Conservation (phyloP, 2,888 invertebrate genomes). For the Aphelenchoides bicaudatus region DNA sequence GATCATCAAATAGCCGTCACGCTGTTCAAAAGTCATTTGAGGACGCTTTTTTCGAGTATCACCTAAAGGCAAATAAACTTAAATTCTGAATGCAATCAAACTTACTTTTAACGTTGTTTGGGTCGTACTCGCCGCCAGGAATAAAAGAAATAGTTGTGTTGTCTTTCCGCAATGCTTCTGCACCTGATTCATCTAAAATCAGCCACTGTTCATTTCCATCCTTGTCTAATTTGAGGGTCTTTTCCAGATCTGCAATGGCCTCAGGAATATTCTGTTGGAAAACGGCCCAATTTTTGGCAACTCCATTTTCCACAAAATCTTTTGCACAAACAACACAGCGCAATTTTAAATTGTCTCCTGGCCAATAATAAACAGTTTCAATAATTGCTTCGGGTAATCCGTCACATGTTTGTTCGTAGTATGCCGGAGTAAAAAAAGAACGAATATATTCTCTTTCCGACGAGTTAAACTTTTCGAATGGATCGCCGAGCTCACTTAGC, state of each 20-base stretch:
- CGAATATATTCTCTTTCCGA: background rate
- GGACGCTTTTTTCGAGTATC: too few species aligned
- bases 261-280: background rate
- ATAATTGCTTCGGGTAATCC: too few species aligned
- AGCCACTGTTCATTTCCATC: constrained; percentile 2
- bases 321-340: background rate
- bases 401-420: constrained; percentile 4
- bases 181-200: too few species aligned
- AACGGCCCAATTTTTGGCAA: constrained; percentile 4
- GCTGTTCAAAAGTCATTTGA: background rate
- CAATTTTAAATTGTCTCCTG: background rate
- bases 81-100: too few species aligned
- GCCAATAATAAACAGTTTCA: constrained; percentile 1
- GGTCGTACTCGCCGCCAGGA: too few species aligned
- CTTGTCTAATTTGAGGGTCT: constrained; percentile 10
- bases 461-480: too few species aligned
- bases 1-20: constrained; percentile 5
- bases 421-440: background rate
- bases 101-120: too few species aligned
- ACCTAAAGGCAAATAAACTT: too few species aligned
- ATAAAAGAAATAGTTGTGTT: too few species aligned
- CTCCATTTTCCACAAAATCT: background rate
- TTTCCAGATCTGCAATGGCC: background rate
- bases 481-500: too few species aligned
- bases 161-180: too few species aligned